Evolutionary conservation across 2,113 vertebrate genomes (phyloP).

Genomic region (Ictalurus furcatus): DNA sequence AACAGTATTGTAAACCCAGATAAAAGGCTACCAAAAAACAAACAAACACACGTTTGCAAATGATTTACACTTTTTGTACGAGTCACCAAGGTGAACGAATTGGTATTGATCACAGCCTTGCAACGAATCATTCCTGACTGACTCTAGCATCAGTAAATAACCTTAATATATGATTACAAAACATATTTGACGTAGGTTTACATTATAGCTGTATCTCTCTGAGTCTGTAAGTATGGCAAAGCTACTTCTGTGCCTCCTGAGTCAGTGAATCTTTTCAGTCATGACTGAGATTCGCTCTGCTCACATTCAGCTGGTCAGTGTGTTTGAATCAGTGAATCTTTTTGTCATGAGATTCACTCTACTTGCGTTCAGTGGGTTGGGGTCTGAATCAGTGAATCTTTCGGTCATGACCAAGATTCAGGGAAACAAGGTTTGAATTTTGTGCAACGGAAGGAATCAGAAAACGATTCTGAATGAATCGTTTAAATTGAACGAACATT

Average conservation of each 20-base stretch:
- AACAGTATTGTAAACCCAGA: background rate
- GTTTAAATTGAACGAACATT: background rate
- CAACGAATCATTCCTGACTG: background rate
- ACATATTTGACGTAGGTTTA: background rate
- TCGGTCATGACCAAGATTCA: background rate
- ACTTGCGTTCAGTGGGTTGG: background rate
- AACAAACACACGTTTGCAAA: background rate
- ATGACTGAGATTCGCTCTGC: background rate
- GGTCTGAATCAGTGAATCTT: background rate
- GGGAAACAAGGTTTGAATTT: background rate
- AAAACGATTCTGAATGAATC: background rate
- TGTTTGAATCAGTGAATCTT: background rate
- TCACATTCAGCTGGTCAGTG: background rate
- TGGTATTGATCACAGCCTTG: background rate
- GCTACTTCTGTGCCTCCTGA: background rate
- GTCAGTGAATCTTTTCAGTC: background rate
- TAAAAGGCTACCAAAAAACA: background rate
- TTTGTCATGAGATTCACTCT: background rate
- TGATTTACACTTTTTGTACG: background rate
- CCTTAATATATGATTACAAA: background rate
- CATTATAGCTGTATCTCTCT: background rate
- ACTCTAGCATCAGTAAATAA: background rate
- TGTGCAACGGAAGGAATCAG: background rate
- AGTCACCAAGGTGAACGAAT: background rate
- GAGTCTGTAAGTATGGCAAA: background rate